Conservation (phyloP, 2,113 vertebrate genomes). For the Gadus macrocephalus region DNA sequence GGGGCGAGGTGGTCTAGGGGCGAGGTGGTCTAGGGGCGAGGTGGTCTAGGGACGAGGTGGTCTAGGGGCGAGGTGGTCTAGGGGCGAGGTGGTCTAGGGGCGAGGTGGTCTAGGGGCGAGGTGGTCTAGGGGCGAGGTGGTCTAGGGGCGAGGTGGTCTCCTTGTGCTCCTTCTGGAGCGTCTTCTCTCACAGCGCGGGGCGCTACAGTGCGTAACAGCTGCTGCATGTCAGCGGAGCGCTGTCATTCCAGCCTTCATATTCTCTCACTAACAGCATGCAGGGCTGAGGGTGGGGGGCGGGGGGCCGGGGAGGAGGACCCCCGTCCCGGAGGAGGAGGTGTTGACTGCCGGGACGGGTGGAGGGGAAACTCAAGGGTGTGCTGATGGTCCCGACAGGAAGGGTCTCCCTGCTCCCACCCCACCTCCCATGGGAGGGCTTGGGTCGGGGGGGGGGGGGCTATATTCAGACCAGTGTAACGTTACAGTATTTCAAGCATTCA, state of each 20-base stretch:
- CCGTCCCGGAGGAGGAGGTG: slow-evolving; percentile 30
- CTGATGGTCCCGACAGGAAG: slow-evolving; percentile 71
- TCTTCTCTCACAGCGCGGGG: neutral
- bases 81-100: too few relatives aligned
- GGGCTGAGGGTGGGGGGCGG: neutral
- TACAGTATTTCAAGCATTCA: slow-evolving; percentile 79
- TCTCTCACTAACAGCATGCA: neutral
- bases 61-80: too few relatives aligned
- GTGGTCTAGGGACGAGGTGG: too few relatives aligned
- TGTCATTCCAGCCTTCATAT: neutral
- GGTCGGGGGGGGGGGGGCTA: slow-evolving; percentile 52
- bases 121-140: too few relatives aligned
- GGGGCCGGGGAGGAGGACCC: neutral
- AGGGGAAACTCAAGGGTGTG: slow-evolving; percentile 47
- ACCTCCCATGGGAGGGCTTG: slow-evolving; percentile 24
- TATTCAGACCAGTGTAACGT: slow-evolving; percentile 78
- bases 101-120: too few relatives aligned
- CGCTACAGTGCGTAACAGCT: slow-evolving; percentile 6
- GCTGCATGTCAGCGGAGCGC: neutral
- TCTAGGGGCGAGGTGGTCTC: too few relatives aligned
- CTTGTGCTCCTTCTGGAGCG: too few relatives aligned
- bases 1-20: too few relatives aligned
- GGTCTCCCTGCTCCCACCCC: slow-evolving; percentile 50
- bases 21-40: too few relatives aligned
- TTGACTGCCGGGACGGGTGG: slow-evolving; percentile 65